Evolutionary conservation across 64 coral and sea anemone genomes (phyloP), one percentile per base, ranked within the genome.

Genomic region (Porites lutea): DNA sequence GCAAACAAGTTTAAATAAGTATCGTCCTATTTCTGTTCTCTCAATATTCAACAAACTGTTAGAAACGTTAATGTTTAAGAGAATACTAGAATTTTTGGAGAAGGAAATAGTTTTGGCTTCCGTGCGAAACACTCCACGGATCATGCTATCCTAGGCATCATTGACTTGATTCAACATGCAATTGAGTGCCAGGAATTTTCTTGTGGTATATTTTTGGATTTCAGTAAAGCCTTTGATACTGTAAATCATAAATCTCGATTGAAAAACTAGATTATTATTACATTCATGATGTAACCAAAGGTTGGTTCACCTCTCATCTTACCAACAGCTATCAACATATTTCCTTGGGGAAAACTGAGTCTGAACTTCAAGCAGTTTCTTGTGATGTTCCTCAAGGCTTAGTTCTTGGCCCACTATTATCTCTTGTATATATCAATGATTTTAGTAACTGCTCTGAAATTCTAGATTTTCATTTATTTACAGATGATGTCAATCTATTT

Each of bases 301-400:
- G 53, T 50, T 73, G 85, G 65, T 87, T 87, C 22, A 72, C 15
- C 16, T 68, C 83, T 71, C 54, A 88, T 60, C 27, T 88, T 13
- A 21, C 85, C 68, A 88, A 88, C 48, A 88, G 85, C 20, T 52
- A 74, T n/a, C 86, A 74, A 15, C 62, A n/a, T 82, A 49, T 82
- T 52, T 83, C 80, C 57, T 57, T 83, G 37, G 82, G 59, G 3
- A n/a, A 22, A 71, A 71, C 67, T 67, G 59, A 62, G 59, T 62
- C 8, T 62, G 16, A 67, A 67, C 10, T 67, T 12, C 65, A 15
- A 18, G 2, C 15, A 19, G 65, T 15, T 20, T 67, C 65, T 12
- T 67, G 65, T 18, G 9, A 2, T 63, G 16, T 9, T 16, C 16
- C 16, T 63, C 60, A 12, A 16, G 60, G 60, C 27, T 37, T 37